Conservation (phyloP, 2,113 vertebrate species). For the Thunnus thynnus region DNA sequence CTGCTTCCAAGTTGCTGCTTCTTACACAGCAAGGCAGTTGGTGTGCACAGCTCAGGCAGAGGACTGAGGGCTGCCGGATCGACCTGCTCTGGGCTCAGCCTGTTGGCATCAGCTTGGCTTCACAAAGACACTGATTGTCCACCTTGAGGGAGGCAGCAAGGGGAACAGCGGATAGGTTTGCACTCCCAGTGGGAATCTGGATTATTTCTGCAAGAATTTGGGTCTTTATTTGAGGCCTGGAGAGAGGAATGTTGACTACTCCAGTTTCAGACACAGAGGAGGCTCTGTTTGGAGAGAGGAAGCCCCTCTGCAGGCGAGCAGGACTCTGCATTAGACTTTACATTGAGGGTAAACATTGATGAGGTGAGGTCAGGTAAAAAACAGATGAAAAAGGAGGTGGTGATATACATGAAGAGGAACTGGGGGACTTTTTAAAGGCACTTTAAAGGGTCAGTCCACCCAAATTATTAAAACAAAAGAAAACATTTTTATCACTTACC, state of each 20-base stretch:
- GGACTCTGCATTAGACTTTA: constrained; percentile 24
- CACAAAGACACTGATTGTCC: constrained; percentile 82
- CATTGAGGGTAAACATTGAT: constrained; percentile 26
- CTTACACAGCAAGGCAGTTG: background rate
- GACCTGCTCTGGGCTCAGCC: constrained; percentile 27
- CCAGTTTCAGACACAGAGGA: constrained; percentile 67
- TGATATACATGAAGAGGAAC: background rate
- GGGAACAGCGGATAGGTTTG: constrained; percentile 49
- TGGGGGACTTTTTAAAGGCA: background rate
- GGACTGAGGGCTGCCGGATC: constrained; percentile 21
- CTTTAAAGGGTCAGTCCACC: background rate
- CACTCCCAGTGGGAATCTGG: constrained; percentile 58
- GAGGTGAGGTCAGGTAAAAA: constrained; percentile 1
- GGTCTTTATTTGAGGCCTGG: constrained; percentile 59
- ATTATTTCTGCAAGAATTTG: constrained; percentile 65
- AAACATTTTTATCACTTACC: too few relatives aligned
- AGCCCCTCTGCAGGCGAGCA: constrained; percentile 29
- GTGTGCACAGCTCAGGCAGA: constrained; percentile 8
- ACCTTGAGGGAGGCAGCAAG: constrained; percentile 57
- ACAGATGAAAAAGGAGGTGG: background rate
- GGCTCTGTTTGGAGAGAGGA: constrained; percentile 64
- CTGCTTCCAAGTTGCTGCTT: too few relatives aligned
- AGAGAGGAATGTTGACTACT: constrained; percentile 70
- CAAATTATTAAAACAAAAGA: background rate
- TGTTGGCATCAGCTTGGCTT: constrained; percentile 49